Percentiles rank a stretch among this genome's conserved stretches.
These are phyloP conservation scores for Dendropsophus ebraccatus DNA, from an alignment of 2,113 vertebrate species.

Conservation along the genomic window DNA sequence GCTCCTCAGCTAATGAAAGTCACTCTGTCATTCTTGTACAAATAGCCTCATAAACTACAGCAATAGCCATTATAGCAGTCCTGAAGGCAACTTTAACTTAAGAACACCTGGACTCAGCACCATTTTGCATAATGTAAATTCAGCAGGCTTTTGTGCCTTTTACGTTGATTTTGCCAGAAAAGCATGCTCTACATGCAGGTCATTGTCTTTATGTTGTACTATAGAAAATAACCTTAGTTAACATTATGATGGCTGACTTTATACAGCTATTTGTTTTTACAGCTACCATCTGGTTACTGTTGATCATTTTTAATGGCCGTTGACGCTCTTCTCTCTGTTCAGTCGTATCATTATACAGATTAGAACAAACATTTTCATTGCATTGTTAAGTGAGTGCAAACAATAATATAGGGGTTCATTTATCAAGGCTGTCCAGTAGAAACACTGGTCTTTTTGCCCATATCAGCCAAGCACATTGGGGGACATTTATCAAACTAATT, in stretches of 20 bases:
- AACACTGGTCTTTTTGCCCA: not conserved
- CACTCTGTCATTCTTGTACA: not conserved
- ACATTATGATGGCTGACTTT: constrained; percentile 32
- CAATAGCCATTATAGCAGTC: constrained; percentile 10
- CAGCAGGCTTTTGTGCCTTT: constrained; percentile 10
- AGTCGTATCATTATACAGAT: constrained; percentile 37
- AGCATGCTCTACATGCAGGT: constrained; percentile 16
- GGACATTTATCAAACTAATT: no score
- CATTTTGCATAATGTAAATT: constrained; percentile 35
- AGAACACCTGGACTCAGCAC: constrained; percentile 34
- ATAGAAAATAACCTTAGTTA: constrained; percentile 15
- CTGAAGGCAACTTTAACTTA: constrained; percentile 2
- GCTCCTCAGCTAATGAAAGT: constrained; percentile 27
- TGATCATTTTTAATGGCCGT: constrained; percentile 44
- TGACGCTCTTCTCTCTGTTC: constrained; percentile 13
- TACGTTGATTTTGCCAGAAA: constrained; percentile 10
- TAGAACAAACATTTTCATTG: constrained; percentile 40
- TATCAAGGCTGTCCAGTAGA: not conserved
- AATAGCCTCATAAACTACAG: constrained; percentile 1
- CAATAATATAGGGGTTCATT: not conserved
- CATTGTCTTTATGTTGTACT: constrained; percentile 24
- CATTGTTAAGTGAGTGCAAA: constrained; percentile 10
- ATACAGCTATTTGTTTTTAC: constrained; percentile 27
- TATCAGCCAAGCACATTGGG: no score
- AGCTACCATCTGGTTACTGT: constrained; percentile 34